Conservation (phyloP, 2,888 invertebrate genomes). For the Bombylius major region DNA sequence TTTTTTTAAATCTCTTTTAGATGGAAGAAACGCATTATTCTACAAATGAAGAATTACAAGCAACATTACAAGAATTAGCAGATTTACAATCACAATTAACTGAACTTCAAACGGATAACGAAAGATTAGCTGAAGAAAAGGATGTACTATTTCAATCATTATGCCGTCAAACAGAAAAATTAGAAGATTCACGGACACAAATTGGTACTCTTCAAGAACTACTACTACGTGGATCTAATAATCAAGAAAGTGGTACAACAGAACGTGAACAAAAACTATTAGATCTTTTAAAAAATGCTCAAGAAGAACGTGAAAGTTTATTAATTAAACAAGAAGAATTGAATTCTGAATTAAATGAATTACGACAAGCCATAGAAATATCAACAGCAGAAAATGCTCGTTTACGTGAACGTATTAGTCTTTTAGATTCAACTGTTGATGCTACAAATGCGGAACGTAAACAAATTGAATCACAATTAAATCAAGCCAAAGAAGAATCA, state of each 20-base stretch:
- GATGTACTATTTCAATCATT: slow-evolving; percentile 78
- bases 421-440: slow-evolving; percentile 62
- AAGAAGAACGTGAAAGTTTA: slow-evolving; percentile 64
- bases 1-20: slow-evolving; percentile 11
- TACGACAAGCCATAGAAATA: slow-evolving; percentile 46
- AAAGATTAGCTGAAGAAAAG: slow-evolving; percentile 77
- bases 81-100: slow-evolving; percentile 78
- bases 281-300: slow-evolving; percentile 69
- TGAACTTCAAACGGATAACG: slow-evolving; percentile 79
- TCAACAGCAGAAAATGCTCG: slow-evolving; percentile 52
- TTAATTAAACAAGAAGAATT: slow-evolving; percentile 67
- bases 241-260: slow-evolving; percentile 52
- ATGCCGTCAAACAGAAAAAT: slow-evolving; percentile 81
- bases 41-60: slow-evolving; percentile 85
- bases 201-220: slow-evolving; percentile 76
- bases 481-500: slow-evolving; percentile 57
- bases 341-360: slow-evolving; percentile 53
- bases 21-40: slow-evolving; percentile 46
- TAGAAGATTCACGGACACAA: slow-evolving; percentile 71
- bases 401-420: slow-evolving; percentile 53
- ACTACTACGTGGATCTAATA: slow-evolving; percentile 55
- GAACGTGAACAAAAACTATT: slow-evolving; percentile 71
- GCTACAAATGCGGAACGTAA: slow-evolving; percentile 61
- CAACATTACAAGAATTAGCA: slow-evolving; percentile 82
- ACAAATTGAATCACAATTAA: slow-evolving; percentile 58